A percentile compares a stretch with the other conserved stretches of the same genome.
phyloP scores from a whole-genome alignment of 2,797 vertebrate species.

The Channa striata region DNA sequence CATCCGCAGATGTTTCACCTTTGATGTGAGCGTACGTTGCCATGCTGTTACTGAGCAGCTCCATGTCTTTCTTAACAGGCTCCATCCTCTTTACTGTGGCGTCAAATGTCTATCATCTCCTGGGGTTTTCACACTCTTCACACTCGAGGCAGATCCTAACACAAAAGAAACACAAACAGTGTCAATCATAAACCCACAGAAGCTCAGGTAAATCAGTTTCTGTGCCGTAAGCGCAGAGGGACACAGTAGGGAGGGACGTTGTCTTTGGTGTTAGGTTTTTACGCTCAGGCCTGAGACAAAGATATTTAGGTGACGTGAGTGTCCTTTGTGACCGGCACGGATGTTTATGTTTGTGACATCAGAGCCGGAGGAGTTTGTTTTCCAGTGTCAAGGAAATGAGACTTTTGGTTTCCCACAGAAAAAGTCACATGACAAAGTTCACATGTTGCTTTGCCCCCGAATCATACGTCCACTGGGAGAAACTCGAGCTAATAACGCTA shows the following conservation, averaged over 20 bases:
- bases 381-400: constrained; percentile 27
- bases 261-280: constrained; percentile 52
- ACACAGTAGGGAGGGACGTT: constrained; percentile 30
- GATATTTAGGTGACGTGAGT: background rate
- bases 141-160: constrained; percentile 28
- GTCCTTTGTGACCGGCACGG: constrained; percentile 22
- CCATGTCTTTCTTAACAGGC: constrained; percentile 81
- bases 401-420: constrained; percentile 54
- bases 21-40: constrained; percentile 83
- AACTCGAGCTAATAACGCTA: background rate
- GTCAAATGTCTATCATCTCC: constrained; percentile 47
- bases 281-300: constrained; percentile 18
- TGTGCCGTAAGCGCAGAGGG: constrained; percentile 46
- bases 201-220: constrained; percentile 18
- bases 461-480: constrained; percentile 3
- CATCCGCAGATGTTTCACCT: constrained; percentile 70
- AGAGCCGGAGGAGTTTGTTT: constrained; percentile 43
- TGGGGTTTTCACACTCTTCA: background rate
- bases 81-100: constrained; percentile 71
- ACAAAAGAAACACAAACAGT: constrained; percentile 3
- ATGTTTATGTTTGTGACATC: constrained; percentile 64
- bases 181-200: background rate
- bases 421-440: constrained; percentile 18
- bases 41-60: constrained; percentile 87
- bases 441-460: constrained; percentile 21